These are phyloP conservation scores for Crotalus helleri DNA, from an alignment of 2,113 vertebrate species.

Conservation along the genomic window DNA sequence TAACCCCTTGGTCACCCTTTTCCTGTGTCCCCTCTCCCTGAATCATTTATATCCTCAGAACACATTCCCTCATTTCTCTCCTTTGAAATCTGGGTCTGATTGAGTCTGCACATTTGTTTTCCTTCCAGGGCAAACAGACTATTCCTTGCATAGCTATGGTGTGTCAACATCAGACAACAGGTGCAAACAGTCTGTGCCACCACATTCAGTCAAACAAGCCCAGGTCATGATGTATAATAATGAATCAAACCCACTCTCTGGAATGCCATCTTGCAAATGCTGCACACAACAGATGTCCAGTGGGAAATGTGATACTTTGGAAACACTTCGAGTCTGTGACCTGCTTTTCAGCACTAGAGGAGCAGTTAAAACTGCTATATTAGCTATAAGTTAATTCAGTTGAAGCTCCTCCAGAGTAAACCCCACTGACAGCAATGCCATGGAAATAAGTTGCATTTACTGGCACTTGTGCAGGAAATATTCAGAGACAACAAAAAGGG, in stretches of 20 bases:
- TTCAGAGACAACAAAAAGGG: neutral
- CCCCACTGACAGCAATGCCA: rapidly evolving
- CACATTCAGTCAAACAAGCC: neutral
- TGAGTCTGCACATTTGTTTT: neutral
- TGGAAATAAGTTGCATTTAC: neutral
- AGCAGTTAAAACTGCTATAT: neutral
- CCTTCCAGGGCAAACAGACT: neutral
- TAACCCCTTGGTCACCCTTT: neutral
- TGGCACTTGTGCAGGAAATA: neutral
- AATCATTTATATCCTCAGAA: neutral
- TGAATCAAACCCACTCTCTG: conserved; percentile 2
- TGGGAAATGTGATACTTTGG: neutral
- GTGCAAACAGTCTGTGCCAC: conserved; percentile 19
- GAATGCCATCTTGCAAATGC: conserved; percentile 7
- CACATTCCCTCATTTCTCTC: neutral
- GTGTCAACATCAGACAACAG: neutral
- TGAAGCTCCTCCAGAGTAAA: neutral
- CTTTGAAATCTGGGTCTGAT: neutral
- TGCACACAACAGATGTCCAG: conserved; percentile 6
- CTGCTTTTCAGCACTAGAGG: neutral
- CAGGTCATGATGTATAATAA: neutral
- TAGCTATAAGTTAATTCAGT: neutral
- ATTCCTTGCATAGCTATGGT: neutral
- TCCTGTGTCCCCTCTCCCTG: neutral
- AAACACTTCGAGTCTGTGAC: neutral